These are phyloP conservation scores for Acrocephalus kingi DNA, from an alignment of 2,113 vertebrate genomes.

Conservation along the genomic window DNA sequence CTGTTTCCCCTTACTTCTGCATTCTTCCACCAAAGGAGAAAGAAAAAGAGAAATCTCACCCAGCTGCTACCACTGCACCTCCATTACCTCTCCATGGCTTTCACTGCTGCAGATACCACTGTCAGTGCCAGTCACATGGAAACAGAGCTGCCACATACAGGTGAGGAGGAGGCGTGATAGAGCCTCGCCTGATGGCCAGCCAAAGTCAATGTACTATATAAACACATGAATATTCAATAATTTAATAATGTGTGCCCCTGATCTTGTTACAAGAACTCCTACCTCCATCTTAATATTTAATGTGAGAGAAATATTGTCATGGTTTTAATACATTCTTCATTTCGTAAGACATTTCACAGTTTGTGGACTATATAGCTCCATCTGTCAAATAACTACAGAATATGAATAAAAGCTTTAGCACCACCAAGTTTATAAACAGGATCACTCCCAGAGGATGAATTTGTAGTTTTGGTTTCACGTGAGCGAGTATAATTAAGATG, in stretches of 20 bases:
- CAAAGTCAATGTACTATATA: not conserved
- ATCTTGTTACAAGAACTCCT: not conserved
- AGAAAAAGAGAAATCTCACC: not conserved
- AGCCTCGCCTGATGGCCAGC: accelerated
- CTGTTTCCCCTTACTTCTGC: not conserved
- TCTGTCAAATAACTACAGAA: not conserved
- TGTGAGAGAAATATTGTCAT: not conserved
- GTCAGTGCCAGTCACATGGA: not conserved
- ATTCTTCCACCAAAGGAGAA: not conserved
- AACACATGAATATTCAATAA: not conserved
- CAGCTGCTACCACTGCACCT: not conserved
- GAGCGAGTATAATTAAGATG: not conserved
- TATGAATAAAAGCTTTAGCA: not conserved
- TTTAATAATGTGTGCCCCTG: not conserved
- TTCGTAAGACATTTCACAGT: not conserved
- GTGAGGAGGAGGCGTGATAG: not conserved
- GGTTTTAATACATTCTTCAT: not conserved
- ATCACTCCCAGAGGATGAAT: not conserved
- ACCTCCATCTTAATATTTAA: not conserved
- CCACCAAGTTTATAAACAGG: not conserved
- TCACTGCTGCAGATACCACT: not conserved
- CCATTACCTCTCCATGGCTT: not conserved
- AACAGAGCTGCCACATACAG: not conserved
- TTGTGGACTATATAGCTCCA: not conserved
- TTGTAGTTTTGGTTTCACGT: not conserved